Base-by-base conservation (phyloP, 2,113 vertebrate genomes). In the Gracilinanus agilis region DNA sequence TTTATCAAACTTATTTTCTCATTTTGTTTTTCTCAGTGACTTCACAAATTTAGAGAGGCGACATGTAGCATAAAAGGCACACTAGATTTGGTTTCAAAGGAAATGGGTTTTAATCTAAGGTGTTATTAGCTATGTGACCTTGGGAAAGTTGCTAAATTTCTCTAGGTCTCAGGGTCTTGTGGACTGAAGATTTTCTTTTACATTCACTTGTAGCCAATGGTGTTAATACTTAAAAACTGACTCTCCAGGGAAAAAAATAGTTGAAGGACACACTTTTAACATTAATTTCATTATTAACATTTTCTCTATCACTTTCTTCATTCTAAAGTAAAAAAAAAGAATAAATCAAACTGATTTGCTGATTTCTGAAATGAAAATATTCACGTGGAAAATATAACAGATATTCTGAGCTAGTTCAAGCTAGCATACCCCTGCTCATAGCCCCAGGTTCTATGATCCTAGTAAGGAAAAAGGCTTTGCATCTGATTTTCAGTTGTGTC, bases 21-120 rank as follows among this genome's bases (percentile, higher is more conserved):
- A 54, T 53, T 75, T 91, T 56, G 7, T 19, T 23, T 16, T 83
- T 94, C 27, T 58, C 53, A 44, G 16, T 75, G 54, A 90, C 49
- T 54, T 92, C 61, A 94, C 0, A 89, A 23, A 23, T 95, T 93
- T 91, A 95, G 49, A 44, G 94, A 58, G 40, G n/a, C n/a, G 83
- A 25, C 24, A 49, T 3, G 16, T n/a, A 27, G 44, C 90, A 90
- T 91, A 44, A 54, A 58, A n/a, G 34, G 0, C 49, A 67, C 89
- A 3, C 27, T 34, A 55, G 9, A 10, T 54, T 95, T 89, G 40
- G 4, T 24, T 7, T 89, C 0, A 24, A 21, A 91, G 89, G 24
- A 92, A n/a, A 44, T 9, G 90, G 9, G 13, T 91, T 90, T 90
- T 90, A 16, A 88, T 67, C 54, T 88, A 11, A 16, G 8, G 56